Conservation (phyloP, 2,797 vertebrate genomes). For the Anolis apletophallus region DNA sequence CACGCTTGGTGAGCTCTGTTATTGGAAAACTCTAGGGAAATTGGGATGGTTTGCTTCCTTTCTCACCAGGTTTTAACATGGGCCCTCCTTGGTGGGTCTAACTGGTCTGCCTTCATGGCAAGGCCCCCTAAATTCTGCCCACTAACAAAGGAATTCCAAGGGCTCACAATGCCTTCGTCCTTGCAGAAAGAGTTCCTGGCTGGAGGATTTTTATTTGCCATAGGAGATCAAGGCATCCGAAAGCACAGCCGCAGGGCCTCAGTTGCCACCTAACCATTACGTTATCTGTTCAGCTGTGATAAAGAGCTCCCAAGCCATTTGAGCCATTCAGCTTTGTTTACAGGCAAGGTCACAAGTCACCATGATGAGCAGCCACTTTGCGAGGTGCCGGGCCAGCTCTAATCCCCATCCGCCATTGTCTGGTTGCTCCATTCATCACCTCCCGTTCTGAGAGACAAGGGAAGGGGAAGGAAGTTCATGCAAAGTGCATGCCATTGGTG, state of each 20-base stretch:
- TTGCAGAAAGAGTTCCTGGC: not conserved
- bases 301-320: not conserved
- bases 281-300: not conserved
- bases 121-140: no score
- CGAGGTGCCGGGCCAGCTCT: not conserved
- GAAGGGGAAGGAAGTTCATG: not conserved
- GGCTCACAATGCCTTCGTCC: not conserved
- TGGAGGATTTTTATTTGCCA: not conserved
- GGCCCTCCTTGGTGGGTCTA: no score
- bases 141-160: no score
- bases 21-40: no score
- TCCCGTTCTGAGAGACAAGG: not conserved
- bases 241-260: not conserved
- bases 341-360: not conserved
- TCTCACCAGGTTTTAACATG: no score
- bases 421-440: not conserved
- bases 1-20: no score
- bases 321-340: not conserved
- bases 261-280: not conserved
- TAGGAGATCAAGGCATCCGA: not conserved
- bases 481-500: not conserved
- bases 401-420: no score
- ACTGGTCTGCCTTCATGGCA: no score
- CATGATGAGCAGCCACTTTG: not conserved
- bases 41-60: no score